Percentiles rank a stretch among this genome's conserved stretches.
Conservation (phyloP, 2,113 vertebrate species). For the Corythoichthys haematopterus region DNA sequence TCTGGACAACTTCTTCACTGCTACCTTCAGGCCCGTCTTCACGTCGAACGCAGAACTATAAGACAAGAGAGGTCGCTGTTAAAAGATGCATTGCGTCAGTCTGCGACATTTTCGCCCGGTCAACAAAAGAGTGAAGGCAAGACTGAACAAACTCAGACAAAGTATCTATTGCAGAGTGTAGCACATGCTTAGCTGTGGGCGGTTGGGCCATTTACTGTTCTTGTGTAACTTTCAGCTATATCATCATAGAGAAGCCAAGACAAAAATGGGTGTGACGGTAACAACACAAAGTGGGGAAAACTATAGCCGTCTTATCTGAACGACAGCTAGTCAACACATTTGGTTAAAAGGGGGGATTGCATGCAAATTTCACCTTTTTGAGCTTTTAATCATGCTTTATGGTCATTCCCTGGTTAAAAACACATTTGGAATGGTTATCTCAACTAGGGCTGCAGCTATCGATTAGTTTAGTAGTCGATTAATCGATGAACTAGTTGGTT, state of each 20-base stretch:
- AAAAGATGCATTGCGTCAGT: not conserved
- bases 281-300: not conserved
- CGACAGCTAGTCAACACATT: not conserved
- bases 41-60: constrained; percentile 83
- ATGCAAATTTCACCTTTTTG: too few relatives aligned
- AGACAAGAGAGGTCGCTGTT: constrained; percentile 3
- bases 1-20: constrained; percentile 95
- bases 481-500: too few relatives aligned
- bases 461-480: too few relatives aligned
- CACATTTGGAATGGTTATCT: too few relatives aligned
- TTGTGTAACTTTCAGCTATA: constrained; percentile 5
- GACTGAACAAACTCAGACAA: not conserved
- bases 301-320: not conserved
- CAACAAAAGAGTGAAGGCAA: constrained; percentile 39
- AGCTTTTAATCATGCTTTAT: too few relatives aligned
- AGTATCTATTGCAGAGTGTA: not conserved
- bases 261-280: constrained; percentile 9
- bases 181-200: not conserved
- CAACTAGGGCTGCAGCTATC: too few relatives aligned
- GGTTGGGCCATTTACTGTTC: not conserved
- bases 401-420: too few relatives aligned
- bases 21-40: constrained; percentile 79
- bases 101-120: not conserved
- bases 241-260: not conserved
- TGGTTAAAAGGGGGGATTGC: not conserved